phyloP scores from a whole-genome alignment of 2,113 vertebrate genomes.

The Illadopsis cleaveri region DNA sequence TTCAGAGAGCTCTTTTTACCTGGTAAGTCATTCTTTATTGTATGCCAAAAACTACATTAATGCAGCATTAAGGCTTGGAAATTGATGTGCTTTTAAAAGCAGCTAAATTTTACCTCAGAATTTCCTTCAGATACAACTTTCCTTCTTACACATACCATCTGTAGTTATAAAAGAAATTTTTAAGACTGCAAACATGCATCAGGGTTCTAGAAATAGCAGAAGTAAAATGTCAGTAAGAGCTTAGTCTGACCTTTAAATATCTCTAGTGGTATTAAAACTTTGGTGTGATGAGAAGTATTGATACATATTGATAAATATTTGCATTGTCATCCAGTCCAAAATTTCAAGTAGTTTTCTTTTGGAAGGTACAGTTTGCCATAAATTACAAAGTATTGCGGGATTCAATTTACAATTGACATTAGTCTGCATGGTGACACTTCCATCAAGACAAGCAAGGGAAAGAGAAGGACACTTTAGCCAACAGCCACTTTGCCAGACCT shows the following conservation, averaged over 20 bases:
- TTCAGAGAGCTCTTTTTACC: slow-evolving; percentile 55
- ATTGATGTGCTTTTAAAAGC: not conserved
- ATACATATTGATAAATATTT: not conserved
- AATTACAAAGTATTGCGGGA: not conserved
- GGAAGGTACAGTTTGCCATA: not conserved
- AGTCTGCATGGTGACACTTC: not conserved
- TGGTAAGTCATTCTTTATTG: slow-evolving; percentile 38
- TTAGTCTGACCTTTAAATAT: not conserved
- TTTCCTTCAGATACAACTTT: not conserved
- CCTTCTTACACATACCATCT: not conserved
- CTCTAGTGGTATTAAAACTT: not conserved
- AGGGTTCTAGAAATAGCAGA: not conserved
- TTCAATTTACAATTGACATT: not conserved
- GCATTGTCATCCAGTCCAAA: not conserved
- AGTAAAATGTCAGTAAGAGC: not conserved
- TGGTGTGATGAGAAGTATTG: not conserved
- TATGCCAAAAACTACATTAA: slow-evolving; percentile 2
- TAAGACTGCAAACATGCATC: not conserved
- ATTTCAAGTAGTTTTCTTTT: not conserved
- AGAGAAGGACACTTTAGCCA: not conserved
- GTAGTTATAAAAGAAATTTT: not conserved
- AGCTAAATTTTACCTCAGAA: not conserved
- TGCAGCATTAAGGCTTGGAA: not conserved
- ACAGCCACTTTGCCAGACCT: not conserved
- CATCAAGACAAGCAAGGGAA: not conserved